Base-by-base conservation (phyloP, 2,888 invertebrate genomes). In the Diplazon laetatorius region DNA sequence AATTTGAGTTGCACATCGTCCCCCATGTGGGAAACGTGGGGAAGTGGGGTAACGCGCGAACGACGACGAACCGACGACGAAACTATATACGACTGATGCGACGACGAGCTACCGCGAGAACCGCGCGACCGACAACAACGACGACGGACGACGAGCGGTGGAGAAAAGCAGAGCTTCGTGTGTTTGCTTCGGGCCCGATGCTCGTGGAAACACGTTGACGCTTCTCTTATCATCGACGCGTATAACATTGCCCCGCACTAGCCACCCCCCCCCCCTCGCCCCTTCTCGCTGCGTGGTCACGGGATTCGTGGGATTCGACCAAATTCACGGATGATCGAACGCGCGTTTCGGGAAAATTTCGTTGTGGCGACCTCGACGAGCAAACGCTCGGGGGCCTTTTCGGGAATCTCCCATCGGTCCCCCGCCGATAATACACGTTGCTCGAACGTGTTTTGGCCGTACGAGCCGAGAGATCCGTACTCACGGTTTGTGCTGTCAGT, bases 281-380 rank as follows among this genome's bases (percentile, higher is more conserved):
- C n/a, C n/a, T n/a, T n/a, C n/a, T 42, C 10, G 10, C 2, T 2
- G 42, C n/a, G 3, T 12, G 42, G 10, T 42, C 10, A 9, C 10
- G 42, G 37, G n/a, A n/a, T n/a, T n/a, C n/a, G n/a, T n/a, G n/a
- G n/a, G 6, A 30, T 30, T 30, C 30, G 30, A 30, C 4, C 9
- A 57, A 37, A 57, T 57, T 57, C 35, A 48, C 48, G 30, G 12
- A 48, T 48, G n/a, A 65, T 65, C 35, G 35, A 1, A 48, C 16
- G 4, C 30, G 30, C 30, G 65, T n/a, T n/a, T 6, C 48, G 50
- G 14, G 12, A 10, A 50, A 37, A 37, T 65, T 48, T 16, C 14
- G 9, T 8, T 18, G 18, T 18, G 37, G 16, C 1, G 9, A 37
- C 10, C n/a, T 57, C 35, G 37, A 57, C 10, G 10, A 57, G 57